Percentiles rank a stretch among this genome's conserved stretches.
These are phyloP conservation scores for Microplitis mediator DNA, from an alignment of 1,140 invertebrate genomes.

Conservation along the genomic window DNA sequence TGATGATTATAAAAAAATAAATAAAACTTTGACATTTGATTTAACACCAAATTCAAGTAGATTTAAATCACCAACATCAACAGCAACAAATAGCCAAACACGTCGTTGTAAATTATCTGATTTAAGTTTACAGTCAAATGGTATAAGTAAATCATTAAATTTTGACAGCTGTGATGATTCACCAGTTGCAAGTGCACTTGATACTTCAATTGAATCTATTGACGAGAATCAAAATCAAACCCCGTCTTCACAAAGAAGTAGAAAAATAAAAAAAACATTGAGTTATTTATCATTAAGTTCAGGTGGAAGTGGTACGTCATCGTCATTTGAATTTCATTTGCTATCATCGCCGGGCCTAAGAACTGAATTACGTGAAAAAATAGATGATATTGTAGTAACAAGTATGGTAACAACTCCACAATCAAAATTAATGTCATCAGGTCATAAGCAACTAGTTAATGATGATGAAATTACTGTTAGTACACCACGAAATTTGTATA, in stretches of 20 bases:
- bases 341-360: constrained; percentile 40
- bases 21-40: constrained; percentile 50
- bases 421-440: constrained; percentile 19
- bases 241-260: constrained; percentile 40
- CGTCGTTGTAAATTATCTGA: constrained; percentile 19
- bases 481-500: constrained; percentile 51
- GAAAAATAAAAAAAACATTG: constrained; percentile 40
- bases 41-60: constrained; percentile 43
- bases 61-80: constrained; percentile 7
- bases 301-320: constrained; percentile 22
- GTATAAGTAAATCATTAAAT: constrained; percentile 40
- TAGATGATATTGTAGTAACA: constrained; percentile 38
- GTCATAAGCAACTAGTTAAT: constrained; percentile 7
- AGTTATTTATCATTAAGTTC: constrained; percentile 39
- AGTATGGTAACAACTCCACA: constrained; percentile 38
- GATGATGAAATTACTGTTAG: constrained; percentile 36
- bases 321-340: constrained; percentile 10
- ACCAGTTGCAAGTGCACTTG: constrained; percentile 26
- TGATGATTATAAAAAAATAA: constrained; percentile 41
- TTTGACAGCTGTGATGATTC: constrained; percentile 41
- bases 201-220: constrained; percentile 46
- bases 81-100: constrained; percentile 9
- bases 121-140: constrained; percentile 39
- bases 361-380: constrained; percentile 37
- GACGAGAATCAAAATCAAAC: constrained; percentile 56